These are phyloP conservation scores for Trachelus stipa DNA, from an alignment of 2,888 invertebrate genomes.

Conservation along the genomic window DNA sequence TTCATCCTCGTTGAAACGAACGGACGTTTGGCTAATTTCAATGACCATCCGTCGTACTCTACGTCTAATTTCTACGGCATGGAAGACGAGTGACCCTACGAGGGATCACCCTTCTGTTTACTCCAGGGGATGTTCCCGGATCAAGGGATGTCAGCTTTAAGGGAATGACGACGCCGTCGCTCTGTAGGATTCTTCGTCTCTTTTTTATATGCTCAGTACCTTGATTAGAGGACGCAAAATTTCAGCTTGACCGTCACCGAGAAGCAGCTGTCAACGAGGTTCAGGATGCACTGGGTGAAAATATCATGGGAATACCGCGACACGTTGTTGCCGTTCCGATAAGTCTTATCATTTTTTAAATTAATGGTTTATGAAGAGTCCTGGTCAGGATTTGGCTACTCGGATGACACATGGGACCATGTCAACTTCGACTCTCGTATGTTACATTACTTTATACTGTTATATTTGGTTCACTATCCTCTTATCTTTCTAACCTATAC, in stretches of 20 bases:
- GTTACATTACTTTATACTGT: background rate
- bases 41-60: slow-evolving; percentile 12
- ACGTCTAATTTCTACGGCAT: background rate
- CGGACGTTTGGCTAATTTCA: slow-evolving; percentile 8
- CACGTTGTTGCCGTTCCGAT: background rate
- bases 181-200: too few species aligned
- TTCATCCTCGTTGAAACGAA: background rate
- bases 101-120: background rate
- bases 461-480: background rate
- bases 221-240: too few species aligned
- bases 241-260: too few species aligned
- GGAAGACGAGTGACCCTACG: slow-evolving; percentile 2
- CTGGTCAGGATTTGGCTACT: background rate
- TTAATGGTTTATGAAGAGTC: background rate
- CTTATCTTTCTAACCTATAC: background rate
- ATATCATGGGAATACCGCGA: background rate
- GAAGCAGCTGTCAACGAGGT: background rate
- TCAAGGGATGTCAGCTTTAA: background rate
- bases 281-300: background rate
- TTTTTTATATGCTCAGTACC: too few species aligned
- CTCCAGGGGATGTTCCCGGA: background rate
- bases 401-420: background rate
- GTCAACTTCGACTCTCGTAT: background rate
- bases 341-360: background rate
- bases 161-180: background rate